phyloP scores from a whole-genome alignment of 2,797 vertebrate genomes.

The Liparis tanakae region DNA sequence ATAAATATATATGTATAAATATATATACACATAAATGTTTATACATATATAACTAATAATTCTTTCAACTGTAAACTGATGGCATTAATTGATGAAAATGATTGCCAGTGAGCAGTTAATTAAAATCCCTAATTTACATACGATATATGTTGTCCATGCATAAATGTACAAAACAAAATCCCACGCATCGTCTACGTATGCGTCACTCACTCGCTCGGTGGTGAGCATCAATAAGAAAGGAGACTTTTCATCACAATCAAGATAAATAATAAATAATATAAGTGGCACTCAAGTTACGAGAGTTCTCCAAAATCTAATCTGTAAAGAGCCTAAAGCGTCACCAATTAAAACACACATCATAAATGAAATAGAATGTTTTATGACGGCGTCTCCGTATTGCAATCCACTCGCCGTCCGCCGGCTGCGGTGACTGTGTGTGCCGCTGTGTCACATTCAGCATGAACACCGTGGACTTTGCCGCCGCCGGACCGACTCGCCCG shows the following conservation, averaged over 20 bases:
- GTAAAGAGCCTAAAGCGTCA: not conserved
- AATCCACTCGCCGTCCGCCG: not conserved
- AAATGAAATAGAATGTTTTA: no score
- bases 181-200: not conserved
- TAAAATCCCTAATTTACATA: not conserved
- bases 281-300: not conserved
- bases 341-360: not conserved
- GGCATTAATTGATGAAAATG: no score
- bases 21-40: no score
- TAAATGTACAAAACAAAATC: not conserved
- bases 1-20: no score
- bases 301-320: not conserved
- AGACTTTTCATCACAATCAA: not conserved
- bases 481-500: conserved; percentile 13
- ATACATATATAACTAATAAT: no score
- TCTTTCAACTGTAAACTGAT: not conserved
- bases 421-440: not conserved
- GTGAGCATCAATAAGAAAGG: not conserved
- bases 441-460: not conserved
- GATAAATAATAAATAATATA: not conserved
- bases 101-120: not conserved
- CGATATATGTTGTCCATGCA: not conserved
- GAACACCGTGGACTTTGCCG: not conserved
- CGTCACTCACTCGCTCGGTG: not conserved
- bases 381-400: not conserved